Percentiles rank a stretch among this genome's conserved stretches.
Evolutionary conservation across 2,888 invertebrate species (phyloP).

Genomic region (Acanthosepion lycidas): DNA sequence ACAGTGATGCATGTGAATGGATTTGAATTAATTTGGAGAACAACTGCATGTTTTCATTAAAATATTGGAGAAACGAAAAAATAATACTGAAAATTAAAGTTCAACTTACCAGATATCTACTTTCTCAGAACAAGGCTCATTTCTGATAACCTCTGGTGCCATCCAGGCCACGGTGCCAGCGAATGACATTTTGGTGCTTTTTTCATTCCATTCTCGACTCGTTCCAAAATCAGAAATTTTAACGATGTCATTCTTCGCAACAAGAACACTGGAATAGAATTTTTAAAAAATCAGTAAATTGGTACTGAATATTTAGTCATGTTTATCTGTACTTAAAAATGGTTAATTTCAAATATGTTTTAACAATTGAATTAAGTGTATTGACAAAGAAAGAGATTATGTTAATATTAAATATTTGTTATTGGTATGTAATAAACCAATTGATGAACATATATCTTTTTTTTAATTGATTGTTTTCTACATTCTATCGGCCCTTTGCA

Average conservation of each 20-base stretch:
- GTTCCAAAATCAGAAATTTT: conserved; percentile 99
- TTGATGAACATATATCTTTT: no score
- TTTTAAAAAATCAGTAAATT: not conserved
- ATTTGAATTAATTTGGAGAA: no score
- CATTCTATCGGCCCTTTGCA: no score
- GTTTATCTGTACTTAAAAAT: not conserved
- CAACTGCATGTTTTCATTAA: no score
- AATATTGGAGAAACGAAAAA: not conserved
- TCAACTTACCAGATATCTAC: conserved; percentile 91
- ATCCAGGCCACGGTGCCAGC: conserved; percentile 99
- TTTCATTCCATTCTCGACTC: conserved; percentile 90
- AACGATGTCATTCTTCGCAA: conserved; percentile 77
- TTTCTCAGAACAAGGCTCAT: conserved; percentile 96
- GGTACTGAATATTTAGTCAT: not conserved
- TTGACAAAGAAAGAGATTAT: no score
- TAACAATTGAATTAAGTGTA: no score
- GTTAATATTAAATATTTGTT: no score
- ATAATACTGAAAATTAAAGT: not conserved
- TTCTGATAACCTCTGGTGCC: conserved; percentile 98
- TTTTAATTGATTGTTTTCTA: no score
- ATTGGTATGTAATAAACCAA: no score
- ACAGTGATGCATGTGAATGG: no score
- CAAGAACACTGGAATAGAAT: conserved; percentile 74
- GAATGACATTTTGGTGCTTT: conserved; percentile 97
- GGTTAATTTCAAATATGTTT: not conserved